phyloP scores from a whole-genome alignment of 2,797 vertebrate species.

The Gambusia yucatana region DNA sequence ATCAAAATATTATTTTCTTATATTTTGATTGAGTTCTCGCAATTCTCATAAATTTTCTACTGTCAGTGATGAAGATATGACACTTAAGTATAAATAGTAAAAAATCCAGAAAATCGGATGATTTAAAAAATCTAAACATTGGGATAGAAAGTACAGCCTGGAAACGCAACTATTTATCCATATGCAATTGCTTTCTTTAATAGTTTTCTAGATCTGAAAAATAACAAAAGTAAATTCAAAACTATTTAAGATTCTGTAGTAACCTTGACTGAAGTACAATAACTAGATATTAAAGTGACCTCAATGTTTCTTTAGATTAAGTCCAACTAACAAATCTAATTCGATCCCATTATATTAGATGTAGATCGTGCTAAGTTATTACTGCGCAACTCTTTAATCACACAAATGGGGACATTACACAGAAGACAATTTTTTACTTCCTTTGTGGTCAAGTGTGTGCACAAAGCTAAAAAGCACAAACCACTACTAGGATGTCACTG shows the following conservation, averaged over 20 bases:
- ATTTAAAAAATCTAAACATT: neutral
- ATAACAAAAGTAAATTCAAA: neutral
- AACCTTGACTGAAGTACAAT: neutral
- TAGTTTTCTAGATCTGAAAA: neutral
- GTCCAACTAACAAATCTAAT: slow-evolving; percentile 2
- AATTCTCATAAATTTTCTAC: neutral
- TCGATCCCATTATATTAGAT: neutral
- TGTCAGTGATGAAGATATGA: neutral
- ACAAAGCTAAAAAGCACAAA: slow-evolving; percentile 2
- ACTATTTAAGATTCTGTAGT: neutral
- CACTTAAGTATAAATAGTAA: too few species aligned
- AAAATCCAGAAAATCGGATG: too few species aligned
- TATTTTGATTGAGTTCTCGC: neutral
- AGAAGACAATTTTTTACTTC: neutral
- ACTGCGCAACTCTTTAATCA: slow-evolving; percentile 14
- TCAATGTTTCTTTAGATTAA: neutral
- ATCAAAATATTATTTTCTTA: too few species aligned
- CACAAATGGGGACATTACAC: neutral
- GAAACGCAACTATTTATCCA: neutral
- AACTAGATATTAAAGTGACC: neutral
- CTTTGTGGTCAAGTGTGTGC: slow-evolving; percentile 10
- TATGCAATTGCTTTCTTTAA: neutral
- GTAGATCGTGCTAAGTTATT: slow-evolving; percentile 17
- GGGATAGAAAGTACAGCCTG: neutral
- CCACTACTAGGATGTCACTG: neutral